Evolutionary conservation across 2,888 invertebrate genomes (phyloP).

Genomic region (Poecilobothrus nobilitatus): DNA sequence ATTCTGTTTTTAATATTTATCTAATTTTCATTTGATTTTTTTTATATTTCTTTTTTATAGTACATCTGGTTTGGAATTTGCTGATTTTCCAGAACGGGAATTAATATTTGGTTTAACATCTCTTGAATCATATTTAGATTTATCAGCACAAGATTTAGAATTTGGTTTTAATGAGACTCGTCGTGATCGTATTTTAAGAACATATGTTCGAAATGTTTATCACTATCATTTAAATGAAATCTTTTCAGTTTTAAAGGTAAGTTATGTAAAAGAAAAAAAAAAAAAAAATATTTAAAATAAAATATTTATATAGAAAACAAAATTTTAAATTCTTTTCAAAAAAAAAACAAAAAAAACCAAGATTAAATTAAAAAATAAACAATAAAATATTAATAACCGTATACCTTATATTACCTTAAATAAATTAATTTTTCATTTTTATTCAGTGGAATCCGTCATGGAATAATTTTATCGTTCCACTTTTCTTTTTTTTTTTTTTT

Average conservation of each 20-base stretch:
- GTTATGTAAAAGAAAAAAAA: conserved; percentile 7
- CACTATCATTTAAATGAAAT: conserved; percentile 92
- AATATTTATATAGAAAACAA: not conserved
- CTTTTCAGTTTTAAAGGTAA: conserved; percentile 70
- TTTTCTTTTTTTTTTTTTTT: too few species aligned
- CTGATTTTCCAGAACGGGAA: conserved; percentile 73
- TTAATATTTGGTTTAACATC: conserved; percentile 78
- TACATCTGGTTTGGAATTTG: conserved; percentile 68
- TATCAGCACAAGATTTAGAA: conserved; percentile 76
- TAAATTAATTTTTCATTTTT: too few species aligned
- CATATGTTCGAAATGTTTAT: conserved; percentile 88
- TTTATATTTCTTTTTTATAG: conserved; percentile 24
- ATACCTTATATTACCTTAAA: too few species aligned
- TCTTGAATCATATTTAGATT: conserved; percentile 71
- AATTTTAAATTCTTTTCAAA: not conserved
- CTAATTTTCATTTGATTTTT: too few species aligned
- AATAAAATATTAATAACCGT: too few species aligned
- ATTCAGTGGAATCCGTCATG: too few species aligned
- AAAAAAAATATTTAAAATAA: conserved; percentile 4
- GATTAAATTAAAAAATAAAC: too few species aligned
- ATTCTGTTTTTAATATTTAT: too few species aligned
- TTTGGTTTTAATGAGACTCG: conserved; percentile 86
- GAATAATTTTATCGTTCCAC: too few species aligned
- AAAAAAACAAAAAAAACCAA: too few species aligned
- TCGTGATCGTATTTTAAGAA: conserved; percentile 77